These are phyloP conservation scores for Balanococcus diminutus DNA, from an alignment of 2,888 invertebrate genomes.

Conservation along the genomic window DNA sequence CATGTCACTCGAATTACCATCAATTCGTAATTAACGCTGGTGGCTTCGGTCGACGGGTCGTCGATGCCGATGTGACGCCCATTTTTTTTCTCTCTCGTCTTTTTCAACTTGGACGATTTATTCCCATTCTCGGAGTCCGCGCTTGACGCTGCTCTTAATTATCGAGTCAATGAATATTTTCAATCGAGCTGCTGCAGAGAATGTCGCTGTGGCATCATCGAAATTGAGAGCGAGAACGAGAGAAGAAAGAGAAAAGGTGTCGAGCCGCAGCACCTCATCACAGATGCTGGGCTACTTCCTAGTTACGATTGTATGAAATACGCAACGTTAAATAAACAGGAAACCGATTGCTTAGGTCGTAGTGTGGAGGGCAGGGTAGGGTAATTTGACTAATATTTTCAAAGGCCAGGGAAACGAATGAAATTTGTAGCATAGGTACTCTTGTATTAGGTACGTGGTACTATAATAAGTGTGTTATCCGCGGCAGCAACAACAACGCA, in stretches of 20 bases:
- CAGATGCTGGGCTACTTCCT: background rate
- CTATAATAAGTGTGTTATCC: background rate
- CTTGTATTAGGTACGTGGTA: too few species aligned
- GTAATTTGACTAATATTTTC: conserved; percentile 18
- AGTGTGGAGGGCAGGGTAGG: background rate
- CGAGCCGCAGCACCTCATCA: background rate
- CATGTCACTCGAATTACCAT: conserved; percentile 50
- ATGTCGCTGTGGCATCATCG: background rate
- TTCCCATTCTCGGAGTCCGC: too few species aligned
- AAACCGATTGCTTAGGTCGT: background rate
- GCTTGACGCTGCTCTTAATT: background rate
- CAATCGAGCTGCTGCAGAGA: background rate
- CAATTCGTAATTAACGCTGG: conserved; percentile 46
- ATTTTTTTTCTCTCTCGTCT: background rate
- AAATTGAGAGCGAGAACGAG: background rate
- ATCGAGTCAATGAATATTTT: background rate
- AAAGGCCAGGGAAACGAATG: background rate
- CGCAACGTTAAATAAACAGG: conserved; percentile 8
- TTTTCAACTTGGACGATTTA: background rate
- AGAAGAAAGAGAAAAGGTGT: background rate
- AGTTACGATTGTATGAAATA: background rate
- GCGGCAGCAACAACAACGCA: background rate
- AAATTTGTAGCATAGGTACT: background rate
- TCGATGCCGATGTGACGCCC: background rate
- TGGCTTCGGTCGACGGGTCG: background rate